Evolutionary conservation across 2,113 vertebrate genomes (phyloP), one percentile per base, ranked within the genome.

Genomic region (Phocoena sinus): DNA sequence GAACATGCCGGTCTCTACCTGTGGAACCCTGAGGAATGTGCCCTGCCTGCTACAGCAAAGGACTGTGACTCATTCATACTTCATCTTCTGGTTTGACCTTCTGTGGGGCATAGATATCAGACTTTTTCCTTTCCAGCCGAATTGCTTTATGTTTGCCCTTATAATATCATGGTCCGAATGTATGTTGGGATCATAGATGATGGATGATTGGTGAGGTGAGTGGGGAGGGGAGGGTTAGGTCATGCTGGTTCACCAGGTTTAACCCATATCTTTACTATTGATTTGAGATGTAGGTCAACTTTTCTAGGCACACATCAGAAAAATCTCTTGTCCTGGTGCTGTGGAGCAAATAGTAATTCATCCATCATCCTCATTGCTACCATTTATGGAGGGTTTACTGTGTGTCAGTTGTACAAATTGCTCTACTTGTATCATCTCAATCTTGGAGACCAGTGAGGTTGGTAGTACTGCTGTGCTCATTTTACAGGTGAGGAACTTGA

Each of bases 31-130:
- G 31, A 92, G 94, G 96, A 85, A 88, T 73, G 90, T 1, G 5
- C 36, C 83, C 60, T 58, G 63, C 70, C 67, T 47, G 20, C 21
- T 2, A 1, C 6, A 63, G 67, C 38, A 41, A 3, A 20, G 56
- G 44, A 7, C 87, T 65, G 14, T 36, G 91, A 79, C 95, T 96
- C 85, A 63, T 8, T 38, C 18, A 53, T 1, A 28, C 56, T 94
- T 95, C 25, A 26, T 73, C 70, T 87, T 89, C 91, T 96, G 80
- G 47, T 17, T 80, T 86, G 91, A 65, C 88, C 56, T 94, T 91
- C 87, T 56, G 18, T 86, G 60, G 79, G 56, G n/a, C 71, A 31
- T 44, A 77, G 50, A 20, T 56, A 62, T 47, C 85, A 67, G 63
- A n/a, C 58, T 23, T 89, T 79, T 95, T 90, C 20, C 18, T 91